Percentiles rank a stretch among this genome's conserved stretches.
Conservation (phyloP, 2,888 invertebrate genomes). For the Eristalinus aeneus region DNA sequence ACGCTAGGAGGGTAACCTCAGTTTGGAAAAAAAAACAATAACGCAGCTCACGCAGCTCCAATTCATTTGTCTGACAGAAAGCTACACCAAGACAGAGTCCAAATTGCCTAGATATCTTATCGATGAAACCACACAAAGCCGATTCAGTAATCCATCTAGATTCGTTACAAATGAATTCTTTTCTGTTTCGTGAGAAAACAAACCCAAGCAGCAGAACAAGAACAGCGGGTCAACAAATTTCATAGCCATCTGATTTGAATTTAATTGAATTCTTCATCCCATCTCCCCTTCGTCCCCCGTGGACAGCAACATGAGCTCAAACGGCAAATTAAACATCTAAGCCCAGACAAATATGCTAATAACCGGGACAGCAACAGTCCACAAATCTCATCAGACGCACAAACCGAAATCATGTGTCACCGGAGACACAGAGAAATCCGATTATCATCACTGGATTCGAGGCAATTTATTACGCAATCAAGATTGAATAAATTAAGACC, state of each 20-base stretch:
- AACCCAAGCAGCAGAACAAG: background rate
- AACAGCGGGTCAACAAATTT: background rate
- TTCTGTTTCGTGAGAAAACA: background rate
- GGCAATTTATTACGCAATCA: conserved; percentile 52
- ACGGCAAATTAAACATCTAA: conserved; percentile 2
- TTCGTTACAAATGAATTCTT: background rate
- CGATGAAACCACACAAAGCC: background rate
- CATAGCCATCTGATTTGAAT: background rate
- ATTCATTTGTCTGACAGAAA: background rate
- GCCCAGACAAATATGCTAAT: conserved; percentile 2
- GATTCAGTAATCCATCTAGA: background rate
- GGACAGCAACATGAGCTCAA: background rate
- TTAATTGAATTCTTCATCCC: background rate
- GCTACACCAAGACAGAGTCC: background rate
- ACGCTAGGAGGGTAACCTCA: too few relatives aligned
- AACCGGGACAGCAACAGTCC: background rate
- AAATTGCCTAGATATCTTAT: background rate
- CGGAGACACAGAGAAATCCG: conserved; percentile 22
- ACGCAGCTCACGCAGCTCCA: too few relatives aligned
- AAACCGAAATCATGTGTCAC: conserved; percentile 26
- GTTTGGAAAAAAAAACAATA: too few relatives aligned
- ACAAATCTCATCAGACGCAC: background rate
- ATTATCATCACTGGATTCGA: conserved; percentile 35
- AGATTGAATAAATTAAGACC: conserved; percentile 53
- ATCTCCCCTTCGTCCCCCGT: background rate